These are phyloP conservation scores for Caloenas nicobarica DNA, from an alignment of 2,113 vertebrate species.

Conservation along the genomic window DNA sequence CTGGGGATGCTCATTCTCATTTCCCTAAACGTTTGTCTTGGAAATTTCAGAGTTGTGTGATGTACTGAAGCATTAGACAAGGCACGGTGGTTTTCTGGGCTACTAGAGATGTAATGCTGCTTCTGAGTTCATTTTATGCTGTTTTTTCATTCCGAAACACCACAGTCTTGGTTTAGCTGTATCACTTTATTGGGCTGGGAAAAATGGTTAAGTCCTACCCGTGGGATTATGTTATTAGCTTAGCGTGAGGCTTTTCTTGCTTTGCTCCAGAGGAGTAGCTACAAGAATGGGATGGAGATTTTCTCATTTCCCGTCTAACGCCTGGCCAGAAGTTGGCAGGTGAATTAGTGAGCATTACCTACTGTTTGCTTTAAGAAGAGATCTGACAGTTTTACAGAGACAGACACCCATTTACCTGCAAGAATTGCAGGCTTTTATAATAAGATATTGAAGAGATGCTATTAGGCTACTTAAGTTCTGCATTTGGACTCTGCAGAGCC, in stretches of 20 bases:
- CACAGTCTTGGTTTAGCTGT: background rate
- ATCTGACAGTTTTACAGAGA: background rate
- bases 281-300: background rate
- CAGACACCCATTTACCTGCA: background rate
- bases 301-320: background rate
- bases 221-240: background rate
- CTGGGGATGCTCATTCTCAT: background rate
- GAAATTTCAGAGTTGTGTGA: background rate
- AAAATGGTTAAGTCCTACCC: background rate
- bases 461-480: background rate
- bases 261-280: background rate
- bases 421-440: background rate
- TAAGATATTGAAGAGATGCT: background rate
- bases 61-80: background rate
- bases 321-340: background rate
- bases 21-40: background rate
- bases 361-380: background rate
- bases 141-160: background rate
- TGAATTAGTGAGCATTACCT: background rate
- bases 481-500: background rate
- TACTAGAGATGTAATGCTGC: background rate
- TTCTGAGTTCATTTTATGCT: background rate
- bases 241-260: background rate
- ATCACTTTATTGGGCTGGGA: background rate
- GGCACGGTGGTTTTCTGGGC: background rate